Evolutionary conservation across 2,797 vertebrate species (phyloP), one percentile per base, ranked within the genome.

Genomic region (Decapterus maruadsi): DNA sequence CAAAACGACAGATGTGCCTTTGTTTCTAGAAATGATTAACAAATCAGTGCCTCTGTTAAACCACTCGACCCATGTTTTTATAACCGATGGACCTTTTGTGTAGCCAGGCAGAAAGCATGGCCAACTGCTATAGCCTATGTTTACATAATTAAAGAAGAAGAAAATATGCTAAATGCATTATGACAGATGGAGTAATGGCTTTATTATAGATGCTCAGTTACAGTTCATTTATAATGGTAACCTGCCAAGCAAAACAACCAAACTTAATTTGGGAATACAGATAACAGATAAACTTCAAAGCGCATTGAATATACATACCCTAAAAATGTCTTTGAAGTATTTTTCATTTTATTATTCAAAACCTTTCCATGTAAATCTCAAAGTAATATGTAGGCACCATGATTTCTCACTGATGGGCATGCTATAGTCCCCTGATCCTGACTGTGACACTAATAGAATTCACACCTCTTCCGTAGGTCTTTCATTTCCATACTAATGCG

Each of bases 401-500:
- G 48, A 51, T 45, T 61, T 70, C 51, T 40, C n/a, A 20, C 34
- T 79, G 77, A 85, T 48, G 68, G 81, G 75, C 77, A 58, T 3
- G 31, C 69, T 73, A n/a, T 29, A 59, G 29, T 50, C 51, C 74
- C 71, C 46, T 29, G 72, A 68, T 77, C 61, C 58, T 58, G 50
- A 70, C 54, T 1, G 63, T 34, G 79, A 72, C 75, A 46, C 38
- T 82, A 69, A 75, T 80, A 69, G 46, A 66, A 78, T 78, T 77
- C 67, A 78, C 72, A 77, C 67, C 77, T 78, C 74, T 16, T 68
- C 50, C 59, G 65, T 57, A 69, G 61, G 55, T 74, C 60, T 80
- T 78, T 86, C 80, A 88, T 85, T 85, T 86, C 82, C 84, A 88
- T 81, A 66, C 73, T 83, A 85, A 86, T 86, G 67, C 8, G 1